Evolutionary conservation across 2,888 invertebrate genomes (phyloP).

Genomic region (Stomorhina lunata): DNA sequence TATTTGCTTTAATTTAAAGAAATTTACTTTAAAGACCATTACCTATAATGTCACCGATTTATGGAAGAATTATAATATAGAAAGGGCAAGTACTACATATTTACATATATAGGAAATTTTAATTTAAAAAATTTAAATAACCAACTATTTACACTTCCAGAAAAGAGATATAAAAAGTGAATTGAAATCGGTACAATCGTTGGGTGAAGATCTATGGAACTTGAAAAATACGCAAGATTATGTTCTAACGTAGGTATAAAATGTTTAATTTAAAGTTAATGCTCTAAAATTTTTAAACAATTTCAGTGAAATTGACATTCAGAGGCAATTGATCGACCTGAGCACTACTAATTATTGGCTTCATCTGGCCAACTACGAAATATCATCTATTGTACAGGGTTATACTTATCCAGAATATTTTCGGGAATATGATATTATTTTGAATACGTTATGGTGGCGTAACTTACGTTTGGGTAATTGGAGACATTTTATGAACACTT

Average conservation of each 20-base stretch:
- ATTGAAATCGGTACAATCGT: background rate
- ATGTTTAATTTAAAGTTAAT: background rate
- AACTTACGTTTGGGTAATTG: constrained; percentile 63
- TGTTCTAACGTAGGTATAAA: constrained; percentile 1
- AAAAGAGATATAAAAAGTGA: constrained; percentile 18
- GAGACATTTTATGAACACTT: constrained; percentile 46
- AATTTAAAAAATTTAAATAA: background rate
- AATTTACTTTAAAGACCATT: constrained; percentile 12
- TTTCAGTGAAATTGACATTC: background rate
- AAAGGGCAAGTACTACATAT: constrained; percentile 15
- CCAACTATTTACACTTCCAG: background rate
- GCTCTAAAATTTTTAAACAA: background rate
- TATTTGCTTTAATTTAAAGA: constrained; percentile 21
- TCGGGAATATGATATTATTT: constrained; percentile 26
- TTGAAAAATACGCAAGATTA: background rate
- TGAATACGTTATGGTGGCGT: constrained; percentile 62
- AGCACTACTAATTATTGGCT: constrained; percentile 31
- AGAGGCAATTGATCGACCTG: background rate
- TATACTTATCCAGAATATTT: constrained; percentile 13
- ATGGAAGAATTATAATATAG: background rate
- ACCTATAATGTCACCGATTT: constrained; percentile 19
- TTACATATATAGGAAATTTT: background rate
- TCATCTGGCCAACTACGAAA: constrained; percentile 34
- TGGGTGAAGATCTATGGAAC: constrained; percentile 6
- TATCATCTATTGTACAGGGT: constrained; percentile 33